These are phyloP conservation scores for Melanostigma gelatinosum DNA, from an alignment of 2,113 vertebrate species.

Conservation along the genomic window DNA sequence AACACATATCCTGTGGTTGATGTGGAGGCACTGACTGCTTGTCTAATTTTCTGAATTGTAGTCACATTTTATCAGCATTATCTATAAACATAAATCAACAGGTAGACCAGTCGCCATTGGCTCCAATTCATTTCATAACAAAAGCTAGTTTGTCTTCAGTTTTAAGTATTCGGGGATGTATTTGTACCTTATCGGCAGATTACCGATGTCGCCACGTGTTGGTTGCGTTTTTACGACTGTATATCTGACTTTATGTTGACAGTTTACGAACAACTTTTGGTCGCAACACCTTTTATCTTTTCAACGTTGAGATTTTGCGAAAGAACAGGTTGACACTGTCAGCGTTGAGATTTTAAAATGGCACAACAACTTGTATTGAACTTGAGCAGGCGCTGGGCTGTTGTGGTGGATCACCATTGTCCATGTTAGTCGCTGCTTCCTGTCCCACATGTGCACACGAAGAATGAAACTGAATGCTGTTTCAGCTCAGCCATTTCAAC, in stretches of 20 bases:
- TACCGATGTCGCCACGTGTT: background rate
- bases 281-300: background rate
- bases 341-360: background rate
- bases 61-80: conserved; percentile 5
- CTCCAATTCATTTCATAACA: background rate
- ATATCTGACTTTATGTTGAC: conserved; percentile 1
- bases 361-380: background rate
- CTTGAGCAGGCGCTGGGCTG: background rate
- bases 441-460: background rate
- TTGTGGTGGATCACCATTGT: background rate
- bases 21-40: no score
- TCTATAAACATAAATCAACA: background rate
- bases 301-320: background rate
- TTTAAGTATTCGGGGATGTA: background rate
- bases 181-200: background rate
- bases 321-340: background rate
- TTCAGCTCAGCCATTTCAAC: background rate
- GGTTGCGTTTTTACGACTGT: background rate
- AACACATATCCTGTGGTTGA: no score
- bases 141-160: background rate
- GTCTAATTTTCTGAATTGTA: no score
- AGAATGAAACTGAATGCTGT: conserved; percentile 34
- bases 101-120: background rate
- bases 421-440: conserved; percentile 27
- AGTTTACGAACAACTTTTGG: background rate